Evolutionary conservation across 2,888 invertebrate species (phyloP).

Genomic region (Microplitis deprimator): DNA sequence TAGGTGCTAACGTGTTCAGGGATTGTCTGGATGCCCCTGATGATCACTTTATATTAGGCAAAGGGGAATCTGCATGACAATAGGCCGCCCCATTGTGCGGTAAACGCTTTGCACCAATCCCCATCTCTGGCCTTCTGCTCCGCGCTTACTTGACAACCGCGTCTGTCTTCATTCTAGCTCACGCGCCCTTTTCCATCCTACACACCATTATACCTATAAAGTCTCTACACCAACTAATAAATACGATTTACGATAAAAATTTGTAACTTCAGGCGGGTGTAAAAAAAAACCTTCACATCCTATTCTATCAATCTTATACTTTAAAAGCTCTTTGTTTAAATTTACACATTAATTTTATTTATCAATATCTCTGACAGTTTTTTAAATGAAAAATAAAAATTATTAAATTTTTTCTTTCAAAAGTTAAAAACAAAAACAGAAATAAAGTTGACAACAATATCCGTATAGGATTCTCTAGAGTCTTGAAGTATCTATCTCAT

Average conservation of each 20-base stretch:
- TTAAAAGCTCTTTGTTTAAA: neutral
- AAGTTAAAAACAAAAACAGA: neutral
- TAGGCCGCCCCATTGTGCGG: constrained; percentile 62
- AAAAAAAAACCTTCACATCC: neutral
- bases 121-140: constrained; percentile 33
- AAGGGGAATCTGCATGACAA: constrained; percentile 64
- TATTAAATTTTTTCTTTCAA: neutral
- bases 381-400: neutral
- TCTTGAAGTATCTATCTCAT: constrained; percentile 11
- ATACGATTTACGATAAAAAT: constrained; percentile 37
- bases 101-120: constrained; percentile 61
- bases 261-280: constrained; percentile 13
- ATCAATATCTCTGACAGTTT: no score
- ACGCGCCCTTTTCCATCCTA: constrained; percentile 28
- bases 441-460: constrained; percentile 7
- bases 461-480: neutral
- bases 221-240: constrained; percentile 34
- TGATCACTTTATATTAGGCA: constrained; percentile 65
- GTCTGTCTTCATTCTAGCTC: constrained; percentile 50
- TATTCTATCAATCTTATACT: neutral
- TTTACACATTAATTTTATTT: neutral
- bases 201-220: constrained; percentile 19
- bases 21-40: constrained; percentile 60
- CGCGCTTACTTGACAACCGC: constrained; percentile 42
- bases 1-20: constrained; percentile 57